phyloP scores from a whole-genome alignment of 2,113 vertebrate genomes.

The Urocitellus parryii region DNA sequence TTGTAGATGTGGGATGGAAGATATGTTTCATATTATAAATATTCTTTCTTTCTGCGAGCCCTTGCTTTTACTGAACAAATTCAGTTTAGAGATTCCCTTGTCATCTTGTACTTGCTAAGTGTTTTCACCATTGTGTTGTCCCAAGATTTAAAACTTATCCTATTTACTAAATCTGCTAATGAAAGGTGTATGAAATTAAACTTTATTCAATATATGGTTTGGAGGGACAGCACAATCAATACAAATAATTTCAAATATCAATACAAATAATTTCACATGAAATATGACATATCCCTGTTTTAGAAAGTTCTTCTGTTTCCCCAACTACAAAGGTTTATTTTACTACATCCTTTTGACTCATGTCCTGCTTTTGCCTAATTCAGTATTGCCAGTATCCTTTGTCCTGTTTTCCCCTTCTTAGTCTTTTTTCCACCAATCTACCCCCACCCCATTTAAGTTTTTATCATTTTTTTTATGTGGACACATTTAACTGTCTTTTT shows the following conservation, averaged over 20 bases:
- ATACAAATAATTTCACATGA: neutral
- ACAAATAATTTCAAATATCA: neutral
- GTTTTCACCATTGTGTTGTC: neutral
- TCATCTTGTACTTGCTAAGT: neutral
- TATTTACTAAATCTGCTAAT: neutral
- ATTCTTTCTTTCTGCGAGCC: neutral
- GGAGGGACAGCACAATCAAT: neutral
- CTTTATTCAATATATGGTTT: conserved; percentile 42
- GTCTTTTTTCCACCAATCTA: neutral
- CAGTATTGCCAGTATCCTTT: neutral
- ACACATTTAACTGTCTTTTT: neutral
- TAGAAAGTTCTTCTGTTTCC: neutral
- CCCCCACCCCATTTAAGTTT: neutral
- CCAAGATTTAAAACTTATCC: neutral
- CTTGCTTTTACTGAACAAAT: neutral
- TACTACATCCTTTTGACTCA: neutral
- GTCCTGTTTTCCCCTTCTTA: neutral
- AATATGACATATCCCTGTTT: neutral
- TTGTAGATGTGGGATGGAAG: neutral
- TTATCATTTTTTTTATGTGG: neutral
- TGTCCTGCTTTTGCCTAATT: neutral
- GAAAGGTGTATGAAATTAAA: neutral
- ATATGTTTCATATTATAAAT: neutral
- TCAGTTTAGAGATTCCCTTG: neutral
- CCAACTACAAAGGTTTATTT: neutral